Evolutionary conservation across 2,888 invertebrate species (phyloP).

Genomic region (Nowickia ferox): DNA sequence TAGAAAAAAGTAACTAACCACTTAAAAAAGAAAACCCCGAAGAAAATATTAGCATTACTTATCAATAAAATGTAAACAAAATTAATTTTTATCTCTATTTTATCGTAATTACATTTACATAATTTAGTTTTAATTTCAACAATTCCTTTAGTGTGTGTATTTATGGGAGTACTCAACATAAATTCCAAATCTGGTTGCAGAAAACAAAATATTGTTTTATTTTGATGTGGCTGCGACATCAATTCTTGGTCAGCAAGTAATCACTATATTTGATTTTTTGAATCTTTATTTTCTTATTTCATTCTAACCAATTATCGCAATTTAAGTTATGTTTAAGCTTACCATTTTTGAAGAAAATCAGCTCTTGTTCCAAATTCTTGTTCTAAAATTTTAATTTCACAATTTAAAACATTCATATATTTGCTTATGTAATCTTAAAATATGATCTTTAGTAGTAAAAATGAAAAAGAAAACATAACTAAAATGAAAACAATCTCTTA

Average conservation of each 20-base stretch:
- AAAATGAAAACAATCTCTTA: constrained; percentile 43
- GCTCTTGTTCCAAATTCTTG: not conserved
- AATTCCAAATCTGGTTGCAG: constrained; percentile 13
- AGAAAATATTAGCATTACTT: constrained; percentile 43
- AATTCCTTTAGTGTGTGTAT: constrained; percentile 21
- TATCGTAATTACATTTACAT: constrained; percentile 54
- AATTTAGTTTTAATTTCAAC: constrained; percentile 44
- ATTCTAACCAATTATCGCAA: not conserved
- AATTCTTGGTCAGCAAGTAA: not conserved
- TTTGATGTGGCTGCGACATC: not conserved
- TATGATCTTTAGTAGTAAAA: constrained; percentile 49
- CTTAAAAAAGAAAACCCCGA: constrained; percentile 27
- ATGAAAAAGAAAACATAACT: constrained; percentile 18
- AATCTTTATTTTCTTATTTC: constrained; percentile 18
- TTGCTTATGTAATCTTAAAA: constrained; percentile 39
- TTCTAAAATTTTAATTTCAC: not conserved
- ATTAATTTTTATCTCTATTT: constrained; percentile 48
- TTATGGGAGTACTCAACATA: constrained; percentile 9
- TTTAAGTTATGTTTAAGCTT: constrained; percentile 28
- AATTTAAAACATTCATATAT: not conserved
- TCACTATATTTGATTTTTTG: not conserved
- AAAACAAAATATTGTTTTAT: constrained; percentile 16
- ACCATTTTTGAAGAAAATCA: not conserved
- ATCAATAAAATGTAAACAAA: constrained; percentile 36
- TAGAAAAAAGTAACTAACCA: constrained; percentile 1